phyloP scores from a whole-genome alignment of 2,888 invertebrate genomes.

The Lepidocyrtoides sp. region DNA sequence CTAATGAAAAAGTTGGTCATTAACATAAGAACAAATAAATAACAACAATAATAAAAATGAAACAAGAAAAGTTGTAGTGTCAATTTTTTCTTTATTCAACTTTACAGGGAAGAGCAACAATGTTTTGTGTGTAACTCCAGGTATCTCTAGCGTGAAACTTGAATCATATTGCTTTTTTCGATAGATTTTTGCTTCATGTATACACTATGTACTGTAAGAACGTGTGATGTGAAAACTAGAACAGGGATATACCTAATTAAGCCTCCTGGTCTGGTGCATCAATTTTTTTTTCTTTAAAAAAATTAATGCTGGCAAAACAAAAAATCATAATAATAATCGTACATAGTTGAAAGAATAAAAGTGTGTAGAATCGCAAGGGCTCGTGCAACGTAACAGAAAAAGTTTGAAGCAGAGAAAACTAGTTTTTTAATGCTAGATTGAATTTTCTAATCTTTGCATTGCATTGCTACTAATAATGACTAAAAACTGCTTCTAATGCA shows the following conservation, averaged over 20 bases:
- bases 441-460: constrained; percentile 57
- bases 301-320: constrained; percentile 67
- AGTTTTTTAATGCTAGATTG: constrained; percentile 76
- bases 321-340: constrained; percentile 41
- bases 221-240: constrained; percentile 67
- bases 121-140: constrained; percentile 65
- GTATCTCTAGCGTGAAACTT: constrained; percentile 52
- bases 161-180: not conserved
- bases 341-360: not conserved
- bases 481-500: constrained; percentile 20
- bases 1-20: constrained; percentile 59
- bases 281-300: constrained; percentile 30
- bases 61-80: constrained; percentile 23
- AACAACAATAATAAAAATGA: constrained; percentile 36
- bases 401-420: constrained; percentile 69
- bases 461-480: constrained; percentile 45
- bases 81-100: constrained; percentile 14
- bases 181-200: too few species aligned
- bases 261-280: constrained; percentile 76
- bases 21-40: constrained; percentile 65
- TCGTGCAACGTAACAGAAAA: not conserved
- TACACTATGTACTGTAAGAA: not conserved
- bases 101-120: not conserved
- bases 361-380: not conserved
- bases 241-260: constrained; percentile 74